Base-by-base conservation (phyloP, 2,888 invertebrate species). In the Anoncus sp. region DNA sequence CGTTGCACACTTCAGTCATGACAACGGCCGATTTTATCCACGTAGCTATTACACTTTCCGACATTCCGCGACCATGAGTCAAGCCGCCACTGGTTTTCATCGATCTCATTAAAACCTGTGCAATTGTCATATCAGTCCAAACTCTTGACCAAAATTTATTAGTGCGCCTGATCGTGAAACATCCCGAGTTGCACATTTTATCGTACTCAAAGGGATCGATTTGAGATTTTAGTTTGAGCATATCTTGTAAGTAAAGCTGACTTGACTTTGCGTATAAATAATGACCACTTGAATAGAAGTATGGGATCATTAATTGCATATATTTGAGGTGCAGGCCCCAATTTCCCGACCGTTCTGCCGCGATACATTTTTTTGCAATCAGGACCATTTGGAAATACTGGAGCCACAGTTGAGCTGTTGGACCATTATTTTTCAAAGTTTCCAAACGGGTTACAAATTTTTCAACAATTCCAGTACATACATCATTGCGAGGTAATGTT, bases 211-310 rank as follows among this genome's bases (percentile, higher is more conserved):
- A 10, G 31, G 59, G 12, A 20, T 77, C 20, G 83, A 83, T 87
- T 77, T 69, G 77, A 59, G 65, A 43, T 71, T 55, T 16, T 10
- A 49, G 35, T 9, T 66, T 7, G 1, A 18, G 5, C 51, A 66
- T 47, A 51, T 66, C 66, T 27, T 66, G 87, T 6, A 88, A 47
- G 63, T 87, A 87, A 5, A 88, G 20, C 22, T 85, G 84, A 6
- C 79, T 80, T 59, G 79, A 82, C 78, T 85, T 86, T 6, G 86
- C 84, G 65, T 88, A 87, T 14, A 72, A 22, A 43, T 85, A 84
- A 75, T 90, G 88, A 1, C 87, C 88, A 72, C 75, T 62, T 2
- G 84, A 82, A 77, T 87, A 84, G 66, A 86, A 87, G 7, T 5
- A 31, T 31, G 31, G 85, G 51, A 86, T 16, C 79, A 85, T 84